Evolutionary conservation across 1,140 invertebrate species (phyloP), one percentile per base, ranked within the genome.

Genomic region (Formica exsecta): DNA sequence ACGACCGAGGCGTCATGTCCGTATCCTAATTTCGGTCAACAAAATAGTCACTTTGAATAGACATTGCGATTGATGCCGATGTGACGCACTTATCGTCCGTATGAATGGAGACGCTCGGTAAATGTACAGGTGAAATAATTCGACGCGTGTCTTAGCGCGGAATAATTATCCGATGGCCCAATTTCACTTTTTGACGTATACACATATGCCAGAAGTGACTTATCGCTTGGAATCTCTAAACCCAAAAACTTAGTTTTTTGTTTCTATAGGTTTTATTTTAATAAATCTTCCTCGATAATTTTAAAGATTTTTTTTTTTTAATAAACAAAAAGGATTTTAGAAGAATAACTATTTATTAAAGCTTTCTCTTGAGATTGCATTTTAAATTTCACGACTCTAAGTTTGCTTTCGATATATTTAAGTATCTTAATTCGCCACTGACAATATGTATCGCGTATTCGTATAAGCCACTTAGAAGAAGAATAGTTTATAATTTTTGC

Each of bases 161-260:
- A 70, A 57, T 80, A 38, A 80, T 79, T 66, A 79, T 68, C 25
- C 29, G 32, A 66, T 79, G 76, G 13, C 76, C 41, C 62, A 79
- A 44, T 79, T 79, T 79, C 29, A 38, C 76, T 65, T 79, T 68
- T 66, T 68, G 62, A 79, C 19, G 16, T n/a, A 19, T 25, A 41
- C 57, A 62, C 38, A 29, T 51, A 9, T 16, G 62, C 13, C 29
- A 16, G 3, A 32, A 41, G 11, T 16, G 61, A 19, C 51, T 79
- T 68, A 54, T 68, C 44, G 41, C 1, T 66, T 25, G 41, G 19
- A 1, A 16, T 66, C 4, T 32, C 7, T 11, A 13, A 48, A 22
- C 11, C 9, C n/a, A n/a, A n/a, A 44, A 19, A 13, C 16, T 38
- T 1, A 61, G 36, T 65, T 29, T 62, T 29, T n/a, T 9, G n/a